phyloP scores from a whole-genome alignment of 2,113 vertebrate species.

The Datnioides undecimradiatus region DNA sequence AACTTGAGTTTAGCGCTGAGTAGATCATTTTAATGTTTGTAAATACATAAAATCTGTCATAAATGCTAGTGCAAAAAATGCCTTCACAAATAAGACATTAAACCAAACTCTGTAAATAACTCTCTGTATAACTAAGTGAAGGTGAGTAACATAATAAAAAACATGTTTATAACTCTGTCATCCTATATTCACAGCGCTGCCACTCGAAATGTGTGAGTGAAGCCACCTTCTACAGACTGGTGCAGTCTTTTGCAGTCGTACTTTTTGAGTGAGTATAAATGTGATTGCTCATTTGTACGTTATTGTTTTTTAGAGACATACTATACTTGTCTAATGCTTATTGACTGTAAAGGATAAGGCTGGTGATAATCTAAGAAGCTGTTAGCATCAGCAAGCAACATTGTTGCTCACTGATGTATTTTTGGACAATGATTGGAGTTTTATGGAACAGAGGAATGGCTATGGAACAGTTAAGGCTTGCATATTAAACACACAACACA shows the following conservation, averaged over 20 bases:
- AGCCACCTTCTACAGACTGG: constrained; percentile 96
- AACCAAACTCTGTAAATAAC: too few species aligned
- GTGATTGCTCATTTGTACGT: too few species aligned
- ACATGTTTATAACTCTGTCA: neutral
- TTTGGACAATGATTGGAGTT: neutral
- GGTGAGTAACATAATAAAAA: too few species aligned
- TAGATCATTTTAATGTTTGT: too few species aligned
- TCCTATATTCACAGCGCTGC: constrained; percentile 89
- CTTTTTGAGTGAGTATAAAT: constrained; percentile 95
- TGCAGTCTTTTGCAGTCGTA: constrained; percentile 97
- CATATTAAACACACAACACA: too few species aligned
- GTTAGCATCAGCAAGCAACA: neutral
- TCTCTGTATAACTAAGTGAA: neutral
- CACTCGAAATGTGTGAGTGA: constrained; percentile 96
- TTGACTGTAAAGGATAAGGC: neutral
- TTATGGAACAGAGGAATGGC: neutral
- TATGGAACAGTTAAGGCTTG: too few species aligned
- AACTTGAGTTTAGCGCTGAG: neutral
- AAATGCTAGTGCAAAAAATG: neutral
- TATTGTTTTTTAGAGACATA: neutral
- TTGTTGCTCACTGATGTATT: too few species aligned
- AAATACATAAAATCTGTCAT: neutral
- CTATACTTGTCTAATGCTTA: neutral
- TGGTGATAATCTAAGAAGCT: neutral
- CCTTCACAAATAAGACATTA: neutral